Evolutionary conservation across 1,140 invertebrate genomes (phyloP).

Genomic region (Leptopilina boulardi): DNA sequence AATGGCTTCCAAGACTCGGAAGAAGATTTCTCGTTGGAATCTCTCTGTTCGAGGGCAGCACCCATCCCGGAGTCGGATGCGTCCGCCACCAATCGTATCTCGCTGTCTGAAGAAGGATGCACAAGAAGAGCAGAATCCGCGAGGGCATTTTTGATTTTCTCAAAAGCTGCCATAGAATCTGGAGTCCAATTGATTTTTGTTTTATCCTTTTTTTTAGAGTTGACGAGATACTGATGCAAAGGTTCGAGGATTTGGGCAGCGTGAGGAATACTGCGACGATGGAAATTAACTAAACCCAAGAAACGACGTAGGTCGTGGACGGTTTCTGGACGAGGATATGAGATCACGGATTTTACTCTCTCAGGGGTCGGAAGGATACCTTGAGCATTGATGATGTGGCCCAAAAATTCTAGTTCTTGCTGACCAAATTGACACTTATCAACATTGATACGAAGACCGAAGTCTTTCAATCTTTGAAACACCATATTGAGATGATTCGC

Average conservation of each 20-base stretch:
- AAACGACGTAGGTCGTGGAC: constrained; percentile 41
- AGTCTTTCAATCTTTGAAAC: background rate
- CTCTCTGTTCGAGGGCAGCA: background rate
- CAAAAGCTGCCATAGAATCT: background rate
- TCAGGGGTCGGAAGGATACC: background rate
- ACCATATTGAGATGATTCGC: background rate
- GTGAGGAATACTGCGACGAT: constrained; percentile 42
- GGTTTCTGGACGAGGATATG: constrained; percentile 15
- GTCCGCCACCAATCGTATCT: background rate
- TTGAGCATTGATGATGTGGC: background rate
- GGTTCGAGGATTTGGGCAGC: constrained; percentile 26
- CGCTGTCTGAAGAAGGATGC: background rate
- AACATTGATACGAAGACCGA: background rate
- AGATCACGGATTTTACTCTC: background rate
- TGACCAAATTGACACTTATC: background rate
- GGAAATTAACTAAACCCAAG: constrained; percentile 49
- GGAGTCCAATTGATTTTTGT: background rate
- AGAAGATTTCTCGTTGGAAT: background rate
- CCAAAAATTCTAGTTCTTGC: constrained; percentile 12
- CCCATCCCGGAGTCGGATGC: background rate
- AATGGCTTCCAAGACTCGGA: background rate
- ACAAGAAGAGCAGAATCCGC: background rate
- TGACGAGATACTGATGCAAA: background rate
- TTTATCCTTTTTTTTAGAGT: constrained; percentile 34
- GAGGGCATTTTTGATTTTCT: background rate